A percentile compares a stretch with the other conserved stretches of the same genome.
Conservation (phyloP, 2,797 vertebrate genomes). For the Potorous gilbertii region DNA sequence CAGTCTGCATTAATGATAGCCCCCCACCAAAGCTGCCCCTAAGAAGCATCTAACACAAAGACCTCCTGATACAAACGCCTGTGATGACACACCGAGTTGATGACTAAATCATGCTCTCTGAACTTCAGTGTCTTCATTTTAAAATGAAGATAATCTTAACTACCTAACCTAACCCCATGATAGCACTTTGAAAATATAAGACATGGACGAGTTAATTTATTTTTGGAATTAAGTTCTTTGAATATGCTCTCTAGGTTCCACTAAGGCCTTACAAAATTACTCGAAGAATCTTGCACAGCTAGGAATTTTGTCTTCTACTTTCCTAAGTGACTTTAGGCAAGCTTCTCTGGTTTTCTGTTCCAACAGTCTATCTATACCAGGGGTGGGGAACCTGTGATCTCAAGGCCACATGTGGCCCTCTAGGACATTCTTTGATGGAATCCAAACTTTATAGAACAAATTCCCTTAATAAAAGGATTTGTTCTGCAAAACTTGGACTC, state of each 20-base stretch:
- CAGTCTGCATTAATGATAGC: background rate
- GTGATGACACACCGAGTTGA: background rate
- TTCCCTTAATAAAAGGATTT: no score
- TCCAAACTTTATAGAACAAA: no score
- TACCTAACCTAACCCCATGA: background rate
- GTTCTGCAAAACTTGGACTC: no score
- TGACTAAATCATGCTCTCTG: background rate
- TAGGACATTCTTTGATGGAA: no score
- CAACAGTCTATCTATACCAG: background rate
- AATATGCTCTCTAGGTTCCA: slow-evolving; percentile 28
- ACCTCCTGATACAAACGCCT: background rate
- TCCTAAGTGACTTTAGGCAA: background rate
- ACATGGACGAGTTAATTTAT: background rate
- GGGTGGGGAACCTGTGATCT: no score
- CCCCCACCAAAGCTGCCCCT: background rate
- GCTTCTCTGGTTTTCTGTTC: background rate
- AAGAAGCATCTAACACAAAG: background rate
- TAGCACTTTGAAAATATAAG: slow-evolving; percentile 4
- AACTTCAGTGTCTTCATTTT: background rate
- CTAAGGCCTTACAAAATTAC: slow-evolving; percentile 15
- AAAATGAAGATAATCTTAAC: background rate
- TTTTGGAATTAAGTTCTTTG: slow-evolving; percentile 10
- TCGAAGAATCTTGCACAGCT: background rate
- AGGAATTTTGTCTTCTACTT: background rate
- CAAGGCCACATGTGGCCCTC: no score